Conservation (phyloP, 2,113 vertebrate species). For the Pseudopodoces humilis region DNA sequence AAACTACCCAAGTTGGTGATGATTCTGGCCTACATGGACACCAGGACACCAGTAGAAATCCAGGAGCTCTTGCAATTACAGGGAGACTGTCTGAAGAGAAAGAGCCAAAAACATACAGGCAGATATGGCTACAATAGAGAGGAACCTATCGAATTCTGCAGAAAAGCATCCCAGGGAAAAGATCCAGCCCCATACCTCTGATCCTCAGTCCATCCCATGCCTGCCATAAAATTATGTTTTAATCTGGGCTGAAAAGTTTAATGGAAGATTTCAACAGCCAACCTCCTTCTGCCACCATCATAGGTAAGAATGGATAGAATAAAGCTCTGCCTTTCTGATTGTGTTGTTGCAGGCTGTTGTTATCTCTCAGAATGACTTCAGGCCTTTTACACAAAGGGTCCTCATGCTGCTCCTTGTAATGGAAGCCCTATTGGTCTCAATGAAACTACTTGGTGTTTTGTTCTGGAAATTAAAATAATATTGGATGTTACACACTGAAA, state of each 20-base stretch:
- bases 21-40: background rate
- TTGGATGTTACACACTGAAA: background rate
- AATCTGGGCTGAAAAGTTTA: background rate
- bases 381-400: background rate
- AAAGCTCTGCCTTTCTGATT: background rate
- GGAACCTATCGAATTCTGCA: rapidly evolving
- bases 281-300: background rate
- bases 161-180: background rate
- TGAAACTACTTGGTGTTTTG: background rate
- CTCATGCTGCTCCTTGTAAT: rapidly evolving
- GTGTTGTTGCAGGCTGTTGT: background rate
- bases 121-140: background rate
- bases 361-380: background rate
- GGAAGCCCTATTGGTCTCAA: background rate
- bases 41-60: background rate
- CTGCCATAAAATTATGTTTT: background rate
- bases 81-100: background rate
- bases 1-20: background rate
- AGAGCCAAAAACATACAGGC: background rate
- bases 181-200: background rate
- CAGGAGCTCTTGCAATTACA: rapidly evolving
- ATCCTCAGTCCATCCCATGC: background rate
- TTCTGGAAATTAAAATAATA: background rate
- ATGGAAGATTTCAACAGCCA: background rate
- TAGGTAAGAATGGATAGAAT: background rate